phyloP scores from a whole-genome alignment of 2,888 invertebrate species.

The Chironomus tentans region DNA sequence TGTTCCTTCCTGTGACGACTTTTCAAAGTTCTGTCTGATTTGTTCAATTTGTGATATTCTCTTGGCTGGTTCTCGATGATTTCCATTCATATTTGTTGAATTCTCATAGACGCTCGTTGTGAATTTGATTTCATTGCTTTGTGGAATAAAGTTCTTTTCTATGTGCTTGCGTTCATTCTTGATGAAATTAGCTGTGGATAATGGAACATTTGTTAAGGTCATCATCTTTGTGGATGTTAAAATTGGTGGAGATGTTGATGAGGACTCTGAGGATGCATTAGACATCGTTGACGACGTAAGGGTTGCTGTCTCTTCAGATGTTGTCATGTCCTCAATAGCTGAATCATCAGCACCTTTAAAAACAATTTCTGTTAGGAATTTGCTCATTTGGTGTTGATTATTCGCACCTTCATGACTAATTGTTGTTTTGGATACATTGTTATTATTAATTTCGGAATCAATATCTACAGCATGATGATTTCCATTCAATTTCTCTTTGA shows the following conservation, averaged over 20 bases:
- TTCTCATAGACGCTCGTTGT: constrained; percentile 55
- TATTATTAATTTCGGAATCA: constrained; percentile 11
- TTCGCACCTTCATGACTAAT: neutral
- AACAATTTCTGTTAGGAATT: constrained; percentile 29
- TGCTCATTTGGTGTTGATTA: constrained; percentile 12
- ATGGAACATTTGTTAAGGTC: constrained; percentile 11
- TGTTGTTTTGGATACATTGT: constrained; percentile 17
- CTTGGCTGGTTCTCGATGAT: constrained; percentile 38
- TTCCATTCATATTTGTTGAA: constrained; percentile 37
- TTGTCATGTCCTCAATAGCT: constrained; percentile 7
- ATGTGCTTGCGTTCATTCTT: constrained; percentile 21
- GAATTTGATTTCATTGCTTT: constrained; percentile 52
- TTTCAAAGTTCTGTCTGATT: constrained; percentile 44
- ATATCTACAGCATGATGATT: neutral
- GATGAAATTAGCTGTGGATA: constrained; percentile 15
- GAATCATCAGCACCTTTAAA: constrained; percentile 17
- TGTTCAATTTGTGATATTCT: constrained; percentile 49
- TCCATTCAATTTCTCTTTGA: constrained; percentile 31
- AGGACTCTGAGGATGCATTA: constrained; percentile 31
- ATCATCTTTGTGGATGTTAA: constrained; percentile 22
- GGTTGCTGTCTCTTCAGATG: constrained; percentile 33
- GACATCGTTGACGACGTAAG: constrained; percentile 34
- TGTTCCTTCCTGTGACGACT: constrained; percentile 34
- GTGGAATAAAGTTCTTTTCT: constrained; percentile 38
- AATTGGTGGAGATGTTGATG: neutral